Conservation (phyloP, 2,888 invertebrate species). For the Hecatera dysodea region DNA sequence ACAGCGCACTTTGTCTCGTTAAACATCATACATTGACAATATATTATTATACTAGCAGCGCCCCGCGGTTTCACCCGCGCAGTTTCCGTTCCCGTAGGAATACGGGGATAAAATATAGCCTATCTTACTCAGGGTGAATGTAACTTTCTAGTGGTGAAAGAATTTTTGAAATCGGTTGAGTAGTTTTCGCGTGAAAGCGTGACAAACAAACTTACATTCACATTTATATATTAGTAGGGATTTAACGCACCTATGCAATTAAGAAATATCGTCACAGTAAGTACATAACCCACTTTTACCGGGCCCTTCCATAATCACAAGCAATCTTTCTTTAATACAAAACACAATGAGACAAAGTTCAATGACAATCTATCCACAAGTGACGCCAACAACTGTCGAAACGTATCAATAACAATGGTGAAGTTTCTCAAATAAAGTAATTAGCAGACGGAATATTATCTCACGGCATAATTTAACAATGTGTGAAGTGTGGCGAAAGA, state of each 20-base stretch:
- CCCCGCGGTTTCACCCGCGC: too few relatives aligned
- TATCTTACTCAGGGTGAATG: too few relatives aligned
- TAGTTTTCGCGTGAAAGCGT: too few relatives aligned
- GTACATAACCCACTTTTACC: slow-evolving; percentile 16
- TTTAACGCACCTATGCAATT: not conserved
- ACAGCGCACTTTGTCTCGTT: not conserved
- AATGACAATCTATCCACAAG: slow-evolving; percentile 17
- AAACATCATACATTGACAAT: too few relatives aligned
- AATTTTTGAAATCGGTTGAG: too few relatives aligned
- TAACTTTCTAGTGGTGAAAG: too few relatives aligned
- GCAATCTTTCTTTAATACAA: not conserved
- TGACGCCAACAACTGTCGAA: slow-evolving; percentile 19
- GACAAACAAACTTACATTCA: too few relatives aligned
- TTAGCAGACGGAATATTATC: slow-evolving; percentile 27
- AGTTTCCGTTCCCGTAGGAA: too few relatives aligned
- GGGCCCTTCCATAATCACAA: slow-evolving; percentile 28
- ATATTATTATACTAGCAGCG: too few relatives aligned
- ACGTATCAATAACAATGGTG: slow-evolving; percentile 47
- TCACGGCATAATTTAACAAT: slow-evolving; percentile 43
- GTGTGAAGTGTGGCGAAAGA: slow-evolving; percentile 34
- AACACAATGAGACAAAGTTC: slow-evolving; percentile 33
- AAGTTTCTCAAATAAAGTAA: slow-evolving; percentile 47
- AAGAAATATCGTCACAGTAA: not conserved
- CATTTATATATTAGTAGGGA: too few relatives aligned
- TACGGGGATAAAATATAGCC: too few relatives aligned